phyloP scores from a whole-genome alignment of 2,113 vertebrate genomes.

The Dolichallabes microphthalmus region DNA sequence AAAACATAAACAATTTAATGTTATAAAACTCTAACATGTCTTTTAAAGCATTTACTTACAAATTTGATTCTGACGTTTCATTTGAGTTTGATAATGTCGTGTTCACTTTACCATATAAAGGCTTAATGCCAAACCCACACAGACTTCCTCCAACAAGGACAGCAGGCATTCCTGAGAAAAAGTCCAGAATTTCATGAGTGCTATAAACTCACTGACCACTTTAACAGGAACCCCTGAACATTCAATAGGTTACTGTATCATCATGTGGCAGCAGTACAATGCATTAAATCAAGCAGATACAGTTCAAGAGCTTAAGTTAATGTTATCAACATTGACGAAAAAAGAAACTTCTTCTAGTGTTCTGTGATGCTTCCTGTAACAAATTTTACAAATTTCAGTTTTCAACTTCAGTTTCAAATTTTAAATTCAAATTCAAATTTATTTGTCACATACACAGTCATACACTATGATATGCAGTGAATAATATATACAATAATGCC shows the following conservation, averaged over 20 bases:
- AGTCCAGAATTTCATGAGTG: background rate
- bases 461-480: too few relatives aligned
- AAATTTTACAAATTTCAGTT: too few relatives aligned
- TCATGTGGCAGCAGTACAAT: background rate
- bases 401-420: too few relatives aligned
- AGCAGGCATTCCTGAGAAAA: slow-evolving; percentile 60
- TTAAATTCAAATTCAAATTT: too few relatives aligned
- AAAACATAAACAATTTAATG: background rate
- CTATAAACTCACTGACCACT: background rate
- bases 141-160: slow-evolving; percentile 56
- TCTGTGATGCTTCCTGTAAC: too few relatives aligned
- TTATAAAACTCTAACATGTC: too few relatives aligned
- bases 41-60: slow-evolving; percentile 55
- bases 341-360: too few relatives aligned
- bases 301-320: background rate
- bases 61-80: slow-evolving; percentile 20
- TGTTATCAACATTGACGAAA: background rate
- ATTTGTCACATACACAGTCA: too few relatives aligned
- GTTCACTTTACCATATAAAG: slow-evolving; percentile 56
- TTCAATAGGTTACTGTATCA: background rate
- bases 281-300: background rate
- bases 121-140: slow-evolving; percentile 41
- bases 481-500: too few relatives aligned
- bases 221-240: background rate
- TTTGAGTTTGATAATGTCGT: slow-evolving; percentile 44